Percentiles rank a stretch among this genome's conserved stretches.
These are phyloP conservation scores for Paedocypris micromegethes DNA, from an alignment of 2,797 vertebrate species.

Conservation along the genomic window DNA sequence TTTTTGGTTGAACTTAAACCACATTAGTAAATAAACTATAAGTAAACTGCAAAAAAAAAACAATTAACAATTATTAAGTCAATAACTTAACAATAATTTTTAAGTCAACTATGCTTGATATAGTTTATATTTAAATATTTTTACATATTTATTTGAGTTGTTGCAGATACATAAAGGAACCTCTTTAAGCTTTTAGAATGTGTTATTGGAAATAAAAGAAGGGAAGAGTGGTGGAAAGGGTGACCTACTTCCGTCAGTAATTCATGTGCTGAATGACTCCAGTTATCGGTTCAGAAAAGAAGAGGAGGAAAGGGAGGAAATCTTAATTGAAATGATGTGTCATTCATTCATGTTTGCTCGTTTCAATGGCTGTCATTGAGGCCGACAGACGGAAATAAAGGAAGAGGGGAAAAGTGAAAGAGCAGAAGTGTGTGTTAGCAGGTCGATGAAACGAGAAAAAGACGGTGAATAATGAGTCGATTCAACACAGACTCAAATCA, in stretches of 20 bases:
- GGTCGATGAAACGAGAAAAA: conserved; percentile 34
- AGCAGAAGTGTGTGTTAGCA: conserved; percentile 26
- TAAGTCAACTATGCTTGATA: too few relatives aligned
- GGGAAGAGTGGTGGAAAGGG: conserved; percentile 32
- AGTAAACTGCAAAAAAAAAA: too few relatives aligned
- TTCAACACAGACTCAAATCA: background rate
- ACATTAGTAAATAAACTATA: too few relatives aligned
- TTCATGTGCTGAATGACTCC: conserved; percentile 27
- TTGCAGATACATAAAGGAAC: conserved; percentile 14
- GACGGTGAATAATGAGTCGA: background rate
- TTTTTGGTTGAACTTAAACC: too few relatives aligned
- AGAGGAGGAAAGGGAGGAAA: background rate
- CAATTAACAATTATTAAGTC: too few relatives aligned
- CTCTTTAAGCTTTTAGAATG: conserved; percentile 31
- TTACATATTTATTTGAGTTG: conserved; percentile 32
- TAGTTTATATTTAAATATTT: too few relatives aligned
- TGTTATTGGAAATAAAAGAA: conserved; percentile 40
- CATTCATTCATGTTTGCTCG: conserved; percentile 32
- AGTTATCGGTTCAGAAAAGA: conserved; percentile 29
- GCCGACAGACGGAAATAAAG: conserved; percentile 11
- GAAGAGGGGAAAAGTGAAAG: conserved; percentile 6
- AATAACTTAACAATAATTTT: too few relatives aligned
- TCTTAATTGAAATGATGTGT: conserved; percentile 47
- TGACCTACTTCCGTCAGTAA: conserved; percentile 46
- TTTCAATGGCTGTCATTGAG: conserved; percentile 44